Base-by-base conservation (phyloP, 2,113 vertebrate species). In the Hemicordylus capensis region DNA sequence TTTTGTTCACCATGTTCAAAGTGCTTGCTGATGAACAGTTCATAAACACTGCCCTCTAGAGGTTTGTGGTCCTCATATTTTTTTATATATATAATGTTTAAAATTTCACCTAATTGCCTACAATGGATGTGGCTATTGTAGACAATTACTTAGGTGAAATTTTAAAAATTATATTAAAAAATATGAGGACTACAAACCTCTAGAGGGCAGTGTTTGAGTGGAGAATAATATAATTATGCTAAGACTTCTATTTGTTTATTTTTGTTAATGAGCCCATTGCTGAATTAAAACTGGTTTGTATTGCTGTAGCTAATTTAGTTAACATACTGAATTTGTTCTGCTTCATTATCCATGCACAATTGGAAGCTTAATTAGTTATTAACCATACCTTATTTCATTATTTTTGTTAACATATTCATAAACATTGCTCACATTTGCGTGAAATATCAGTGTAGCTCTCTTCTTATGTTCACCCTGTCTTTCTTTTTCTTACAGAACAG, bases 401-500 rank as follows among this genome's bases (percentile, higher is more conserved):
- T 84, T 86, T 88, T 37, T 34, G 83, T 56, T 22, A 80, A 67
- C 81, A 26, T 44, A 70, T 88, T 90, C 76, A 87, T 92, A 93
- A 93, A 77, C 8, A 2, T 76, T 75, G n/a, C 39, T 54, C 54
- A 46, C 51, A 61, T 58, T 48, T 66, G 10, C 34, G 6, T 1
- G 3, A 12, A 79, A 59, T 7, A 61, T 26, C 46, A 79, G 66
- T 34, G 46, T 9, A 85, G 75, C 1, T 64, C 20, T 1, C 37
- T 82, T 2, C 26, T 80, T 82, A 3, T 14, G 70, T 74, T 12
- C 17, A 1, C 0, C 59, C 39, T 8, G 31, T 84, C 80, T 85
- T 83, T 54, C 67, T 93, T 86, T 85, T 90, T 78, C 90, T 88
- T 90, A 3, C 95, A 99, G 98, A 96, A 96, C 96, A 6, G 91